A percentile compares a stretch with the other conserved stretches of the same genome.
These are phyloP conservation scores for Thunnus maccoyii DNA, from an alignment of 2,113 vertebrate species.

Conservation along the genomic window DNA sequence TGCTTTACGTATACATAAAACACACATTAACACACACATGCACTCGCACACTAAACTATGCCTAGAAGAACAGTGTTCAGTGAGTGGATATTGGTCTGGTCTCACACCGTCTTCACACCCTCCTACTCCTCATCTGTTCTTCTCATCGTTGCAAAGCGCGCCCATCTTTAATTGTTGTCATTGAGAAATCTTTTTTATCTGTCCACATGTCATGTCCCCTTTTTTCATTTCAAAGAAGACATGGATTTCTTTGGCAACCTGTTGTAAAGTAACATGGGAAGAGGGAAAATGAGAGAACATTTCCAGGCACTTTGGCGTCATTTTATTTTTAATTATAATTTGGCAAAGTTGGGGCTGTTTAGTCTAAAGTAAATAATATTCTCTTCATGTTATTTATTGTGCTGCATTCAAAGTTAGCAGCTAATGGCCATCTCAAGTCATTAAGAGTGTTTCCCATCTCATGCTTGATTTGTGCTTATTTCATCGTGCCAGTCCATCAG, in stretches of 20 bases:
- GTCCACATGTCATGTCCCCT: constrained; percentile 28
- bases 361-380: constrained; percentile 12
- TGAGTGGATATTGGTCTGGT: constrained; percentile 60
- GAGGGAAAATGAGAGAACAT: constrained; percentile 11
- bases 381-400: constrained; percentile 10
- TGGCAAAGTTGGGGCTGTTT: constrained; percentile 25
- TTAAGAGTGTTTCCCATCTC: constrained; percentile 50
- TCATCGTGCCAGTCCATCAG: constrained; percentile 60
- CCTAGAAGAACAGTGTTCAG: constrained; percentile 55
- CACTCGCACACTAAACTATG: constrained; percentile 74
- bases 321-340: constrained; percentile 3
- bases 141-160: constrained; percentile 41
- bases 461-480: constrained; percentile 62
- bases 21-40: constrained; percentile 81
- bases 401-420: constrained; percentile 33
- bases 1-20: constrained; percentile 84
- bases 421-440: constrained; percentile 38
- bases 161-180: constrained; percentile 71
- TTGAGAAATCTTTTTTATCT: constrained; percentile 36
- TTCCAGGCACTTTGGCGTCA: background rate
- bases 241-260: constrained; percentile 27
- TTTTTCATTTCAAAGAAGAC: constrained; percentile 14
- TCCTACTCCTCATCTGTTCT: constrained; percentile 47
- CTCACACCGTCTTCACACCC: constrained; percentile 27
- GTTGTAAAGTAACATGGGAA: constrained; percentile 9